Evolutionary conservation across 2,888 invertebrate species (phyloP), one percentile per base, ranked within the genome.

Genomic region (Patella caerulea): DNA sequence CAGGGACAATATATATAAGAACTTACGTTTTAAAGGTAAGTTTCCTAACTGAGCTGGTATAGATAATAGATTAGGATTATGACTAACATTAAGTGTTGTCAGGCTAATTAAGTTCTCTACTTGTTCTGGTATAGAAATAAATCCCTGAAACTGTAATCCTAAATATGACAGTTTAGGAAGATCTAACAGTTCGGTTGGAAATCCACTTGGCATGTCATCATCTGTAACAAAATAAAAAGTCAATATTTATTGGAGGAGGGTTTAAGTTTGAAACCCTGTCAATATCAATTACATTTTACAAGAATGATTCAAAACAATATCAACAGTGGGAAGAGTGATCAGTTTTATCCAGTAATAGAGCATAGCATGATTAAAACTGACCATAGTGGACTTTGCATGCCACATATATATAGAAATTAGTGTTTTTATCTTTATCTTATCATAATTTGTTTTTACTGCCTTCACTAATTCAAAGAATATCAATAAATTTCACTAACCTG

Each of bases 121-220:
- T 45, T 83, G 85, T 11, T 86, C 86, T 1, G 91, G 90, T 5
- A 91, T 79, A 3, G 81, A 77, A n/a, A 85, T 84, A 45, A 91
- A 81, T 0, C 86, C 88, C 56, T 90, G 90, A 82, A 86, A 86
- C 71, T 84, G 82, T 56, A 91, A 77, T 72, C 84, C 83, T 14
- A 91, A 82, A 19, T 85, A 83, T 53, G 85, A 82, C 65, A 91
- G 80, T 19, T 79, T 85, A 24, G 76, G 78, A 78, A 88, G 82
- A 19, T 79, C 78, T 34, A 88, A 81, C n/a, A 90, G 79, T 78
- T 87, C 87, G 79, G 81, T 80, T 11, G 89, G 88, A 75, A 89
- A 87, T 2, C 88, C 88, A 81, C 83, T 81, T 3, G 85, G 84
- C 5, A 80, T 83, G 65, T 86, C 85, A 78, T 88, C 87, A 82